phyloP scores from a whole-genome alignment of 1,140 invertebrate genomes.

The Rhopalosiphum maidis region DNA sequence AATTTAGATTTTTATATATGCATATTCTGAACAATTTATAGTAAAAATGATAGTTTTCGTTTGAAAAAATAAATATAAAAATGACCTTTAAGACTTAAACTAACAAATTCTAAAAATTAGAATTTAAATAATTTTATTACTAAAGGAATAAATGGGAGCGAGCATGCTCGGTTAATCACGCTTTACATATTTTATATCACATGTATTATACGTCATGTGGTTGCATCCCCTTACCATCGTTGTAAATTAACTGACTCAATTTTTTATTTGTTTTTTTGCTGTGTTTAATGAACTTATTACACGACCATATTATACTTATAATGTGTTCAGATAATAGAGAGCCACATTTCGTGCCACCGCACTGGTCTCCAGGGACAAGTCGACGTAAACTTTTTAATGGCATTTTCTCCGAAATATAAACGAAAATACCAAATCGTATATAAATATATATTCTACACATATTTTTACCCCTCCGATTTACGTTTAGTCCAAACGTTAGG shows the following conservation, averaged over 20 bases:
- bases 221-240: not conserved
- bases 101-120: no score
- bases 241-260: not conserved
- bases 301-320: not conserved
- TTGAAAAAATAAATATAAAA: no score
- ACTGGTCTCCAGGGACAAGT: not conserved
- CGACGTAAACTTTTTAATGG: constrained; percentile 31
- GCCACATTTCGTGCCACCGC: not conserved
- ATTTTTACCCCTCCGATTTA: not conserved
- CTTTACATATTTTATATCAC: not conserved
- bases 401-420: not conserved
- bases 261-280: not conserved
- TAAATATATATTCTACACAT: not conserved
- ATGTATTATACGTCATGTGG: not conserved
- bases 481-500: not conserved
- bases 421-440: not conserved
- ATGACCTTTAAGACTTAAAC: no score
- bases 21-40: no score
- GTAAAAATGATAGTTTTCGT: no score
- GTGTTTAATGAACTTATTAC: constrained; percentile 11
- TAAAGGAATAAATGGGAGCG: not conserved
- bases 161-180: not conserved
- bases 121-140: no score
- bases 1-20: no score
- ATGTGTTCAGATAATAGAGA: not conserved